Base-by-base conservation (phyloP, 2,797 vertebrate genomes). In the Catamblyrhynchus diadema region DNA sequence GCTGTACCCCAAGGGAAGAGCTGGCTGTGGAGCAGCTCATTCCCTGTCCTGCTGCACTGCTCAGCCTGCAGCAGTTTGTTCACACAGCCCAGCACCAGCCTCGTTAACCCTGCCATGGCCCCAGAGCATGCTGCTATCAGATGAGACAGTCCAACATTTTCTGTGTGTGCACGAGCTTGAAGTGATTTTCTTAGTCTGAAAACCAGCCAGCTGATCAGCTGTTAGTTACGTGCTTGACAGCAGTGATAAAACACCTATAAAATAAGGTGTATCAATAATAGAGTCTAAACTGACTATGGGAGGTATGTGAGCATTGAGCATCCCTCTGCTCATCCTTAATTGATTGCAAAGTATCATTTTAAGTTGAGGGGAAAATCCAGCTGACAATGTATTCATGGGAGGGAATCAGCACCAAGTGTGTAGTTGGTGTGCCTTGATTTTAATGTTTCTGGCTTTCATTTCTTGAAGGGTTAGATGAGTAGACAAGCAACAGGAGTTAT, bases 361-460 rank as follows among this genome's bases (percentile, higher is more conserved):
- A 88, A 65, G 90, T 35, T 44, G 69, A 72, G 48, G 79, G 48
- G 35, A 71, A 96, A 88, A 87, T 66, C 72, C 75, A 59, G 39
- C 61, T 81, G 16, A 75, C 90, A 93, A 42, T 69, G 10, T 70
- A 28, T 88, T 85, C n/a, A 14, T 60, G 70, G 73, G 23, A 88
- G 33, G 28, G 72, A 90, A 85, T 74, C 51, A 92, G 42, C 79
- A 48, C 22, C 20, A 84, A 80, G 65, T 45, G 14, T 44, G 66
- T 88, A 3, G 56, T 61, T 41, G 59, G 56, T 10, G 32, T 73
- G 47, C 60, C 45, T 80, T 88, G 82, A 86, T 84, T 94, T 88
- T 74, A 64, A 51, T 66, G 57, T 60, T 91, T 88, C 80, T 81
- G 24, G 69, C n/a, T 94, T 86, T 80, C 64, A 78, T 87, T 95